Percentiles rank a stretch among this genome's conserved stretches.
Conservation (phyloP, 2,888 invertebrate species). For the Synanthedon tipuliformis region DNA sequence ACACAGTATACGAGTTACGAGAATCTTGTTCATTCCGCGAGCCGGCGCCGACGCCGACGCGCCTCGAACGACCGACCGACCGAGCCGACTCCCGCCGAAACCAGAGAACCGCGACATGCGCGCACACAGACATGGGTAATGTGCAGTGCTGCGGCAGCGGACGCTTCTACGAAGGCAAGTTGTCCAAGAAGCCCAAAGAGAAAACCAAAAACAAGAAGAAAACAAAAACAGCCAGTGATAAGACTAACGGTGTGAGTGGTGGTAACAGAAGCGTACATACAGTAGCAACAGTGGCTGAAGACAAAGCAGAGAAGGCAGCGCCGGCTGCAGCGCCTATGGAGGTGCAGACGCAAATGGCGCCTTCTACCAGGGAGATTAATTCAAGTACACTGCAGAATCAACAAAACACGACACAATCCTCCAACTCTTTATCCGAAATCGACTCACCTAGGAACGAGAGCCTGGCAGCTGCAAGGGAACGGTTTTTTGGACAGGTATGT, state of each 20-base stretch:
- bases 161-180: constrained; percentile 51
- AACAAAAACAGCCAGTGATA: constrained; percentile 27
- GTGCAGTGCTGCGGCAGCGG: constrained; percentile 69
- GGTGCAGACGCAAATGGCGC: constrained; percentile 25
- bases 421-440: constrained; percentile 19
- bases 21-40: constrained; percentile 58
- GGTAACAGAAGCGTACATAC: constrained; percentile 38
- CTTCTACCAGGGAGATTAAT: constrained; percentile 17
- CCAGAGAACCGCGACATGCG: constrained; percentile 62
- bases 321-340: constrained; percentile 29
- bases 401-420: constrained; percentile 11
- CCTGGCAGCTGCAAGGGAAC: constrained; percentile 55
- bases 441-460: constrained; percentile 40
- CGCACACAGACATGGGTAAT: constrained; percentile 64
- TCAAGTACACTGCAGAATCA: constrained; percentile 10
- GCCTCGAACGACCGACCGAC: constrained; percentile 66
- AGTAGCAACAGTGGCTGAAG: constrained; percentile 51
- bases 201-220: constrained; percentile 28
- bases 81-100: constrained; percentile 55
- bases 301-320: constrained; percentile 38
- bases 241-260: constrained; percentile 49
- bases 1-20: constrained; percentile 43
- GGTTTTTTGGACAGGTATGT: constrained; percentile 57
- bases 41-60: constrained; percentile 67
- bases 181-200: constrained; percentile 44